Percentiles rank a stretch among this genome's conserved stretches.
Conservation (phyloP, 2,113 vertebrate genomes). For the Ceyx margarethae region DNA sequence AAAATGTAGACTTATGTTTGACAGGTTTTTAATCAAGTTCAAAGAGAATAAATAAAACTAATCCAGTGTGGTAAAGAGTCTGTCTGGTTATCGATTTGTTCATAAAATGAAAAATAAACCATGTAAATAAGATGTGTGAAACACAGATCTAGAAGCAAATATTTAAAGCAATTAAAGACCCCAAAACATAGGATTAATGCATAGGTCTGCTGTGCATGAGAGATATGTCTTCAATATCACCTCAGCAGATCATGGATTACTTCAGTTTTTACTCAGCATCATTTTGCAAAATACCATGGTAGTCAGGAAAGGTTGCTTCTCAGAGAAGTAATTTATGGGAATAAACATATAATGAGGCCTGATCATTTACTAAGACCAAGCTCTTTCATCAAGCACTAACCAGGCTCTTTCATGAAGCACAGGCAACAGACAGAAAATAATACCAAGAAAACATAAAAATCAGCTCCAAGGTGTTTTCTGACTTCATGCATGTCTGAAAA, state of each 20-base stretch:
- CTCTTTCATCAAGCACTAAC: not conserved
- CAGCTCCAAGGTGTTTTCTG: not conserved
- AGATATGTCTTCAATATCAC: slow-evolving; percentile 62
- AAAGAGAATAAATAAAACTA: slow-evolving; percentile 81
- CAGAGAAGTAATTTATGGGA: not conserved
- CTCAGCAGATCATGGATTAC: slow-evolving; percentile 35
- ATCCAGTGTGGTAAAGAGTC: slow-evolving; percentile 76
- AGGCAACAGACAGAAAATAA: not conserved
- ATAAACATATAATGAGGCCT: not conserved
- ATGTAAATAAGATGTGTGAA: slow-evolving; percentile 74
- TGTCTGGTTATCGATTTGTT: slow-evolving; percentile 77
- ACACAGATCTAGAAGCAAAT: slow-evolving; percentile 70
- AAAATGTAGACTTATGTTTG: slow-evolving; percentile 78
- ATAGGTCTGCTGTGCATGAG: slow-evolving; percentile 12
- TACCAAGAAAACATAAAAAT: not conserved
- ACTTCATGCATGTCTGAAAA: not conserved
- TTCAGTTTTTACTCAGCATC: not conserved
- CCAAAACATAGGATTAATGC: slow-evolving; percentile 51
- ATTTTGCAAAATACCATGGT: not conserved
- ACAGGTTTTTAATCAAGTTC: slow-evolving; percentile 82
- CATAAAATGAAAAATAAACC: slow-evolving; percentile 77
- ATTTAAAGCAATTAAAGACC: slow-evolving; percentile 62
- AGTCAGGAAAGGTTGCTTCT: not conserved
- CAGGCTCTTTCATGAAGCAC: not conserved
- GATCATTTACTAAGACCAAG: not conserved